phyloP scores from a whole-genome alignment of 53 echinoderm and acorn worm genomes.

The Paracentrotus lividus region DNA sequence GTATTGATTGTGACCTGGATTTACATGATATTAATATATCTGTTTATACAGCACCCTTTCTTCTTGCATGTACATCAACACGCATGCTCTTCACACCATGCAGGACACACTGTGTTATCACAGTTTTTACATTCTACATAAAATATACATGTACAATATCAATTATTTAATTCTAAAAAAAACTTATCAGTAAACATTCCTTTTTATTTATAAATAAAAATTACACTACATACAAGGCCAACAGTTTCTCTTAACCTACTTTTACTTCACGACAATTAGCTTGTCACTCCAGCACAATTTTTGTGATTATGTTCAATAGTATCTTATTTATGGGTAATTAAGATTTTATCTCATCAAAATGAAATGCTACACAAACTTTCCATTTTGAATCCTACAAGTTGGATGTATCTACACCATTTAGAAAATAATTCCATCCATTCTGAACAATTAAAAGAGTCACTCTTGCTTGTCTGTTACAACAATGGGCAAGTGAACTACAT shows the following conservation, averaged over 20 bases:
- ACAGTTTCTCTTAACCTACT: no score
- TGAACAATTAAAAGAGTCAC: background rate
- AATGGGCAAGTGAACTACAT: background rate
- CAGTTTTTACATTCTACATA: no score
- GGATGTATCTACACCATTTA: background rate
- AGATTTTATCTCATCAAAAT: background rate
- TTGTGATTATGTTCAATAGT: no score
- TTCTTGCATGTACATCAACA: background rate
- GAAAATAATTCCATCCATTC: background rate
- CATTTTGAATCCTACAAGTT: background rate
- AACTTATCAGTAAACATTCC: no score
- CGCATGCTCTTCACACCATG: constrained; percentile 36
- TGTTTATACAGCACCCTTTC: background rate
- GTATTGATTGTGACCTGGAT: background rate
- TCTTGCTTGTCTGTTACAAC: background rate
- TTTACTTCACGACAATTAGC: no score
- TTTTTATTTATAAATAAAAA: no score
- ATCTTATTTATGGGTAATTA: no score
- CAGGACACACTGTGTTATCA: background rate
- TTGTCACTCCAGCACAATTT: no score
- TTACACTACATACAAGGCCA: no score
- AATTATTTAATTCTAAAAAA: no score
- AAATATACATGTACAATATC: no score
- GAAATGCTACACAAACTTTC: background rate
- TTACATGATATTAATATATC: background rate